phyloP scores from a whole-genome alignment of 2,113 vertebrate species.

The Ardeotis arabs region DNA sequence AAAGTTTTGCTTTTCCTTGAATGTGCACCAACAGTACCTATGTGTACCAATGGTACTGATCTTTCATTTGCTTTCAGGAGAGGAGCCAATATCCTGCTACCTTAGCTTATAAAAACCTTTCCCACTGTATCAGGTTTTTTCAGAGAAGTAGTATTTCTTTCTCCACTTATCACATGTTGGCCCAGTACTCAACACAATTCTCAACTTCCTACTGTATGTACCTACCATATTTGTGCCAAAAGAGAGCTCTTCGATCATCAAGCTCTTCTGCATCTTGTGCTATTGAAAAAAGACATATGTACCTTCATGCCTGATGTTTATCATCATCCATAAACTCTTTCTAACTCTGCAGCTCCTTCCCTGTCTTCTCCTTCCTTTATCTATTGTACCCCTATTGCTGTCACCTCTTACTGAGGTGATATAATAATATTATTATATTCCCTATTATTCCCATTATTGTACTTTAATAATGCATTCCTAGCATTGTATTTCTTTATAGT shows the following conservation, averaged over 20 bases:
- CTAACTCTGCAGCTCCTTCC: neutral
- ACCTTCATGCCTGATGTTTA: neutral
- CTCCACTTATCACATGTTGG: neutral
- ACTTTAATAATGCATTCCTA: neutral
- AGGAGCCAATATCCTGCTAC: neutral
- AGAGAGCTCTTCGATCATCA: neutral
- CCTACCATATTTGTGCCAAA: neutral
- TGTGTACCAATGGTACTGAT: accelerated
- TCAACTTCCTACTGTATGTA: neutral
- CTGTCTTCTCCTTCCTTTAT: neutral
- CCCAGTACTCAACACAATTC: neutral
- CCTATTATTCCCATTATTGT: neutral
- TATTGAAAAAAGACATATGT: neutral
- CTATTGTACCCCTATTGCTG: neutral
- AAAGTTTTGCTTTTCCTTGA: neutral
- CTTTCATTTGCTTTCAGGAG: neutral
- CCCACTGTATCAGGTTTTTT: neutral
- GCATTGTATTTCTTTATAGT: neutral
- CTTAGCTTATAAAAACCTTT: neutral
- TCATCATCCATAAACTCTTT: neutral
- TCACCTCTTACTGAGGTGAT: neutral
- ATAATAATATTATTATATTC: neutral
- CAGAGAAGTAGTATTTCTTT: neutral
- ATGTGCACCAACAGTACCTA: accelerated
- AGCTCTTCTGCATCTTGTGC: neutral